Conservation (phyloP, 2,113 vertebrate species). For the Aythya baeri region DNA sequence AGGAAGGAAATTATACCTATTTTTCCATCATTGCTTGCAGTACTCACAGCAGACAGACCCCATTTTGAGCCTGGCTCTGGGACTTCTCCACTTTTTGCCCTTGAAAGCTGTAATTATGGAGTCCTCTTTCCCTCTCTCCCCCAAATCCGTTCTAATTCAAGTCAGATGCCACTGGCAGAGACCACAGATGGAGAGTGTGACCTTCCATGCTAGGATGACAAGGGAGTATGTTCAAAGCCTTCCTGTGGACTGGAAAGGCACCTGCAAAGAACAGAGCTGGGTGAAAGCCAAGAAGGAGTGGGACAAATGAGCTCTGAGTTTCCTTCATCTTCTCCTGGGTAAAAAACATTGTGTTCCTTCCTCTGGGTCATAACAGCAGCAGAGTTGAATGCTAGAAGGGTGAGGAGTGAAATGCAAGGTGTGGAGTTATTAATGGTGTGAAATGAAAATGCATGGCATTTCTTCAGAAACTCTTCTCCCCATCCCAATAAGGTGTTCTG, state of each 20-base stretch:
- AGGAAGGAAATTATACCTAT: background rate
- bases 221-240: background rate
- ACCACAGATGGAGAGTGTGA: background rate
- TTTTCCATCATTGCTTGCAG: background rate
- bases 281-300: background rate
- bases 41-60: accelerated
- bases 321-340: background rate
- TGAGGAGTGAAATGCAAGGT: background rate
- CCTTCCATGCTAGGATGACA: background rate
- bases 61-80: background rate
- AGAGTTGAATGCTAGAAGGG: background rate
- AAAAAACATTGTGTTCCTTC: background rate
- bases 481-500: background rate
- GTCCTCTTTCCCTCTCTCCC: background rate
- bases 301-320: background rate
- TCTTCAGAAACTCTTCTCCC: background rate
- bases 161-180: background rate
- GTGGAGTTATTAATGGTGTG: accelerated
- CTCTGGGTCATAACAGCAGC: background rate
- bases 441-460: background rate
- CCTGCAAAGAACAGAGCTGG: background rate
- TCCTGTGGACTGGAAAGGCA: background rate
- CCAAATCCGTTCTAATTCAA: background rate
- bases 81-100: background rate
- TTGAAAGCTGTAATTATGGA: accelerated